Evolutionary conservation across 2,888 invertebrate species (phyloP).

Genomic region (Nephrotoma appendiculata): DNA sequence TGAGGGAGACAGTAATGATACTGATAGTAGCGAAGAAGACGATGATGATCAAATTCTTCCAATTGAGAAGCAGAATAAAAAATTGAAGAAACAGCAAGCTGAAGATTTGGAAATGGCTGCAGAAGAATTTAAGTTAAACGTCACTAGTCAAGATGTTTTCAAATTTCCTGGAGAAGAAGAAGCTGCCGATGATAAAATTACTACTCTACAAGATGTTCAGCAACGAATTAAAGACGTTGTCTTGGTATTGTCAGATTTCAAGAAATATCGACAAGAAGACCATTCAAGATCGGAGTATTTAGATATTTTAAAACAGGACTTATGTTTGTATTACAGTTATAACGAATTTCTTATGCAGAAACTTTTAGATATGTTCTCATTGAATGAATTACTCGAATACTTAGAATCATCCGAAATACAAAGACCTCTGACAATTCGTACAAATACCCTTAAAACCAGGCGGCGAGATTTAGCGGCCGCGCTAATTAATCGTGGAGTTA

Average conservation of each 20-base stretch:
- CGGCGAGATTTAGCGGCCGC: slow-evolving; percentile 87
- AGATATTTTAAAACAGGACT: slow-evolving; percentile 61
- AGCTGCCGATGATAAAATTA: slow-evolving; percentile 54
- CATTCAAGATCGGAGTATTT: slow-evolving; percentile 72
- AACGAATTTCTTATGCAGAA: slow-evolving; percentile 90
- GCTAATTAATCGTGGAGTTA: slow-evolving; percentile 90
- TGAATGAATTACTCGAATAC: slow-evolving; percentile 79
- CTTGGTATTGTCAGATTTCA: slow-evolving; percentile 67
- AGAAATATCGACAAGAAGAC: slow-evolving; percentile 45
- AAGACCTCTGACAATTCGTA: slow-evolving; percentile 87
- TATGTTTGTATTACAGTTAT: slow-evolving; percentile 92
- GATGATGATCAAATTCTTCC: slow-evolving; percentile 60
- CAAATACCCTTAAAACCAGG: slow-evolving; percentile 88
- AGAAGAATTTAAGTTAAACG: slow-evolving; percentile 69
- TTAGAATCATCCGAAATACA: slow-evolving; percentile 93
- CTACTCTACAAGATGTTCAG: slow-evolving; percentile 68
- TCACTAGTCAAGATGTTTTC: slow-evolving; percentile 60
- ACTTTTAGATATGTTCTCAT: slow-evolving; percentile 77
- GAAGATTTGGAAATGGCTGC: slow-evolving; percentile 56
- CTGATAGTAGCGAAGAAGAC: slow-evolving; percentile 36
- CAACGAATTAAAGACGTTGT: slow-evolving; percentile 80
- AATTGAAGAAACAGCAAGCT: slow-evolving; percentile 57
- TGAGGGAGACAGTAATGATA: slow-evolving; percentile 21
- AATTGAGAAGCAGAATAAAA: slow-evolving; percentile 70
- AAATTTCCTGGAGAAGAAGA: slow-evolving; percentile 57